Evolutionary conservation across 2,888 invertebrate species (phyloP).

Genomic region (Limenitis arthemis): DNA sequence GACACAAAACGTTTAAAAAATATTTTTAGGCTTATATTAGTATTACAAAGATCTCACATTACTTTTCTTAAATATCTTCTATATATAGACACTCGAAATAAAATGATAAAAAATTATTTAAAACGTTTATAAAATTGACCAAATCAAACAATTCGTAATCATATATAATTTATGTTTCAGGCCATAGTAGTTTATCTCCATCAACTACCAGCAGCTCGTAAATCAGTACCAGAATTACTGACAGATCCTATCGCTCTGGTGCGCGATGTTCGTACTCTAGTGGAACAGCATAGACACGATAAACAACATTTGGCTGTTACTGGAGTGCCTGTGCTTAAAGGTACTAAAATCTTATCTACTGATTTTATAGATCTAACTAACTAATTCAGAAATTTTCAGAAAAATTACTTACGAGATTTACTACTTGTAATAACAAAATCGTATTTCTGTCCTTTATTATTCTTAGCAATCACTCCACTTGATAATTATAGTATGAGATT

Average conservation of each 20-base stretch:
- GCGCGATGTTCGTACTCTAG: conserved; percentile 89
- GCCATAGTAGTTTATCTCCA: conserved; percentile 94
- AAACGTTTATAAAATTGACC: too few relatives aligned
- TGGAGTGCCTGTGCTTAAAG: conserved; percentile 82
- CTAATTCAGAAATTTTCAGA: not conserved
- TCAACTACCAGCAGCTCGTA: conserved; percentile 89
- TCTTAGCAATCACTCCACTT: too few relatives aligned
- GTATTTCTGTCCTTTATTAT: too few relatives aligned
- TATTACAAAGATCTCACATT: too few relatives aligned
- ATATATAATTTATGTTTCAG: conserved; percentile 34
- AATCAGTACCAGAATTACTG: conserved; percentile 92
- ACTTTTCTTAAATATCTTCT: too few relatives aligned
- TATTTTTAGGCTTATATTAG: too few relatives aligned
- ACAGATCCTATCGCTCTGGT: conserved; percentile 91
- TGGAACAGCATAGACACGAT: conserved; percentile 91
- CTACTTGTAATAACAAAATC: too few relatives aligned
- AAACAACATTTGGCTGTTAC: conserved; percentile 87
- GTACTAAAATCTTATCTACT: conserved; percentile 31
- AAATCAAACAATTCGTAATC: not conserved
- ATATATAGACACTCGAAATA: too few relatives aligned
- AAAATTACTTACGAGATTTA: not conserved
- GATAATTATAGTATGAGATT: too few relatives aligned
- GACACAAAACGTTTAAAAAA: too few relatives aligned
- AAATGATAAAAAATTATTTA: too few relatives aligned
- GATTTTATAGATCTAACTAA: not conserved